phyloP scores from a whole-genome alignment of 23 tunicate species.

The Styela clava region DNA sequence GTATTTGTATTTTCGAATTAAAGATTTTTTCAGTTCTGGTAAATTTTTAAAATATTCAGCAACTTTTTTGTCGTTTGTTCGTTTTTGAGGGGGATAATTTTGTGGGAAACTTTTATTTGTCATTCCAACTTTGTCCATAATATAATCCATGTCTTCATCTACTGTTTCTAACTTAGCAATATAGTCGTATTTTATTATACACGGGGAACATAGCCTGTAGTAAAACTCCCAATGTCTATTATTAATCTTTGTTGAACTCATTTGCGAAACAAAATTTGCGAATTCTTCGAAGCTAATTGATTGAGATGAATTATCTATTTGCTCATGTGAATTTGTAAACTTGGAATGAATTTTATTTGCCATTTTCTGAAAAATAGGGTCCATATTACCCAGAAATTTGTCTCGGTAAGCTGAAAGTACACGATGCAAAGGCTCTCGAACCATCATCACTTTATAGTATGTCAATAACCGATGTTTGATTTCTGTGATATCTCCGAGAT shows the following conservation, averaged over 20 bases:
- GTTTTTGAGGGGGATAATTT: background rate
- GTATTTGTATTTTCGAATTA: conserved; percentile 6
- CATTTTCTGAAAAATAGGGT: background rate
- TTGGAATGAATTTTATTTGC: background rate
- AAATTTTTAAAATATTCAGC: background rate
- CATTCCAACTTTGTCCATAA: background rate
- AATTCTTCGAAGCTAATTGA: conserved; percentile 3
- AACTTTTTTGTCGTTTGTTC: background rate
- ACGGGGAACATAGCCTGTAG: conserved; percentile 19
- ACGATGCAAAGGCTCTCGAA: conserved; percentile 20
- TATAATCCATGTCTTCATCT: background rate
- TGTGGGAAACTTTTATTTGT: background rate
- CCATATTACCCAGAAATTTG: background rate
- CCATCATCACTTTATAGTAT: conserved; percentile 21
- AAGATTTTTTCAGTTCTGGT: background rate
- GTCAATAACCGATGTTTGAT: conserved; percentile 1
- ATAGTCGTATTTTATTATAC: conserved; percentile 19
- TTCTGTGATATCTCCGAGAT: background rate
- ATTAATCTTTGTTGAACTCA: background rate
- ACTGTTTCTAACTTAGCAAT: conserved; percentile 22
- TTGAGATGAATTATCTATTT: background rate
- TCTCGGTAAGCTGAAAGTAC: conserved; percentile 20
- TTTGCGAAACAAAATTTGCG: background rate
- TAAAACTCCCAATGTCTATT: conserved; percentile 16
- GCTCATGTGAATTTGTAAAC: background rate